Evolutionary conservation across 2,888 invertebrate genomes (phyloP).

Genomic region (Seladonia tumulorum): DNA sequence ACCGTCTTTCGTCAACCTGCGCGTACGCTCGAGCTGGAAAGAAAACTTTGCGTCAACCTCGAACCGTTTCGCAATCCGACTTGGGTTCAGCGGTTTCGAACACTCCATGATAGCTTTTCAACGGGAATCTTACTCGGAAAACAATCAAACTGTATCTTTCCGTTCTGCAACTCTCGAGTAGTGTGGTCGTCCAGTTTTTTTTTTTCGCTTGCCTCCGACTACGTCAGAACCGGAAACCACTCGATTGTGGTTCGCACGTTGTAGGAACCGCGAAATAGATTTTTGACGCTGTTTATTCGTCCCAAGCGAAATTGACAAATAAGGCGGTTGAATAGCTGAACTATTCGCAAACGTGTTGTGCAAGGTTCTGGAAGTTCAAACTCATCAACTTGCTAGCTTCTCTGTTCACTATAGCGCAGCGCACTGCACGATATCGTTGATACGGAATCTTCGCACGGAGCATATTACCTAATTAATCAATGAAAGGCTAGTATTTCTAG

Average conservation of each 20-base stretch:
- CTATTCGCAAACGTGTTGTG: background rate
- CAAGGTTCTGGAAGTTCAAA: background rate
- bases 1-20: conserved; percentile 43
- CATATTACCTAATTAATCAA: background rate
- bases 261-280: background rate
- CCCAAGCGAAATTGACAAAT: background rate
- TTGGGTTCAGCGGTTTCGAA: background rate
- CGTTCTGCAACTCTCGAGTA: conserved; percentile 18
- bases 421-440: conserved; percentile 14
- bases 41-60: conserved; percentile 19
- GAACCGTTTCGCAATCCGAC: conserved; percentile 13
- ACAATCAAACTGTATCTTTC: background rate
- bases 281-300: background rate
- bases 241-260: background rate
- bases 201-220: conserved; percentile 19
- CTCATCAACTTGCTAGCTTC: background rate
- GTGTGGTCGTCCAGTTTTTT: conserved; percentile 18
- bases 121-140: background rate
- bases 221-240: background rate
- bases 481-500: background rate
- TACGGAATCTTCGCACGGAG: conserved; percentile 22
- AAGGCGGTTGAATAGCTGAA: background rate
- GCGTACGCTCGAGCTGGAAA: conserved; percentile 17
- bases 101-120: background rate
- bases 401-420: background rate